phyloP scores from a whole-genome alignment of 2,888 invertebrate genomes.

The Troglohyphantes excavatus region DNA sequence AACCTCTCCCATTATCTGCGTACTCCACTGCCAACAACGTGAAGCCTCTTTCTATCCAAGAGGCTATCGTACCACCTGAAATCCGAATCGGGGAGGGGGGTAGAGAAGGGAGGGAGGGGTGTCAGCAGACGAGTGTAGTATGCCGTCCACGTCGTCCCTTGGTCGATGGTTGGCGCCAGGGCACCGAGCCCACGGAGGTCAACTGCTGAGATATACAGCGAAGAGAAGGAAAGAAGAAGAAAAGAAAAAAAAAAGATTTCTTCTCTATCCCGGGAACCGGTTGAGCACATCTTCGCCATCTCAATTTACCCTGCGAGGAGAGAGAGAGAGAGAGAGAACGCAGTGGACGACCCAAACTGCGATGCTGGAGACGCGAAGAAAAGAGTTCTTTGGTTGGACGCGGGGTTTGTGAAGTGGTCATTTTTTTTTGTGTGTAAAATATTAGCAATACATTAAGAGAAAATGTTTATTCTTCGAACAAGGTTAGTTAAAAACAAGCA shows the following conservation, averaged over 20 bases:
- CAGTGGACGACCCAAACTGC: background rate
- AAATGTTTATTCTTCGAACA: too few relatives aligned
- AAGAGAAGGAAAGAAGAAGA: background rate
- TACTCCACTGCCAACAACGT: too few relatives aligned
- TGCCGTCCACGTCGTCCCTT: conserved; percentile 32
- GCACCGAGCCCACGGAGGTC: conserved; percentile 57
- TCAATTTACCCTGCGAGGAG: background rate
- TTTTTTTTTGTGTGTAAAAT: too few relatives aligned
- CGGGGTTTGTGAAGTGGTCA: too few relatives aligned
- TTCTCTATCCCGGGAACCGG: conserved; percentile 26
- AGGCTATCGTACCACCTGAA: too few relatives aligned
- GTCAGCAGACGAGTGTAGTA: background rate
- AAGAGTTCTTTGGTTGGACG: too few relatives aligned
- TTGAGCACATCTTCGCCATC: conserved; percentile 12
- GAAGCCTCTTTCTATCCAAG: too few relatives aligned
- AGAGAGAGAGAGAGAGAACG: background rate
- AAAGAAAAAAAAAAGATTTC: background rate
- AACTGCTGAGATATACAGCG: background rate
- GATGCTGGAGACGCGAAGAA: background rate
- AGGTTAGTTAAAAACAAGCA: too few relatives aligned
- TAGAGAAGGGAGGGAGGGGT: too few relatives aligned
- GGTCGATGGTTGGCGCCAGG: conserved; percentile 64
- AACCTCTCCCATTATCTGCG: too few relatives aligned
- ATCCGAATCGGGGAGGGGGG: too few relatives aligned
- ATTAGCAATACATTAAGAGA: too few relatives aligned